Percentiles rank a stretch among this genome's conserved stretches.
These are phyloP conservation scores for Chrysaora quinquecirrha DNA, from an alignment of 30 jellyfish, hydroid and myxozoan species.

Conservation along the genomic window DNA sequence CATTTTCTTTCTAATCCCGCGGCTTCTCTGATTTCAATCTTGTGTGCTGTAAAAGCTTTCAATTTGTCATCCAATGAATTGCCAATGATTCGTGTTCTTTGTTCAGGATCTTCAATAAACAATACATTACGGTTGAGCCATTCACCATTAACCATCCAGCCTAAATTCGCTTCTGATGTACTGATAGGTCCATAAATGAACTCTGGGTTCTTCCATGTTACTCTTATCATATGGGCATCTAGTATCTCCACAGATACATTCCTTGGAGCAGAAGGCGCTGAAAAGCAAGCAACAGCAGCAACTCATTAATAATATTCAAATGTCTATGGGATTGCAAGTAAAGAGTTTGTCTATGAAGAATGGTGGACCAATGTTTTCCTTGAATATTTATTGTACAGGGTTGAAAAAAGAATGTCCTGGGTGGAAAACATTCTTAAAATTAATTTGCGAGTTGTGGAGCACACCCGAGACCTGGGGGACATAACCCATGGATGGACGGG, in stretches of 20 bases:
- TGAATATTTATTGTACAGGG: not conserved
- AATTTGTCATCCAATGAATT: not conserved
- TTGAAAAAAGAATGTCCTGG: not conserved
- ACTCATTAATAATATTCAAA: not conserved
- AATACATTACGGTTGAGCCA: not conserved
- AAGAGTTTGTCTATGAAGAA: not conserved
- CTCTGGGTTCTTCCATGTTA: constrained; percentile 73
- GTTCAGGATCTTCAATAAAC: constrained; percentile 30
- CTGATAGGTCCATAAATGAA: constrained; percentile 60
- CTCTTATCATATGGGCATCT: constrained; percentile 32
- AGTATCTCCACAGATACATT: constrained; percentile 29
- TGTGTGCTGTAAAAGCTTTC: constrained; percentile 58
- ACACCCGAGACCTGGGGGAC: no score
- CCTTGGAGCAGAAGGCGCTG: constrained; percentile 91
- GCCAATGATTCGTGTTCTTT: constrained; percentile 14
- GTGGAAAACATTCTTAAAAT: no score
- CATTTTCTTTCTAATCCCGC: constrained; percentile 72
- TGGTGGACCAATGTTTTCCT: not conserved
- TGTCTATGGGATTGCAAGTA: not conserved
- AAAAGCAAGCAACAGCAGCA: not conserved
- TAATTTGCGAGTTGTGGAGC: no score
- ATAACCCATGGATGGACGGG: no score
- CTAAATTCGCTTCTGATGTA: constrained; percentile 24
- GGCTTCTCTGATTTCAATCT: constrained; percentile 66
- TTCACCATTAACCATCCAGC: constrained; percentile 37